These are phyloP conservation scores for Cygnus olor DNA, from an alignment of 2,797 vertebrate species.

Conservation along the genomic window DNA sequence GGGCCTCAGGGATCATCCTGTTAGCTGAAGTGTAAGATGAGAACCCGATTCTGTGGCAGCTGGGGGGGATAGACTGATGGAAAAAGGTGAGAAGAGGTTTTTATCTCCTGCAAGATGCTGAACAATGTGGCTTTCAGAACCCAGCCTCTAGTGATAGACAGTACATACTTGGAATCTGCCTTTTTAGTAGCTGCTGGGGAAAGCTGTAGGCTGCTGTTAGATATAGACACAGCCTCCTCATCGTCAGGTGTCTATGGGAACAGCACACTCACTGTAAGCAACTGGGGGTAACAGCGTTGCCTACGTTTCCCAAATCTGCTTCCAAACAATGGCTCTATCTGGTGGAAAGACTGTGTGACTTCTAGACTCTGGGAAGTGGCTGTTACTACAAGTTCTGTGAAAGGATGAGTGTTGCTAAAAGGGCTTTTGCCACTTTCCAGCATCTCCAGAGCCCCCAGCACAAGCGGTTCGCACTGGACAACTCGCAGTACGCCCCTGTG, in stretches of 20 bases:
- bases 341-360: background rate
- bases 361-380: background rate
- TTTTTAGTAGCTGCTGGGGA: background rate
- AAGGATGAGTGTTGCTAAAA: background rate
- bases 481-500: constrained; percentile 76
- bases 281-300: background rate
- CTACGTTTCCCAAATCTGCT: background rate
- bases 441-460: constrained; percentile 86
- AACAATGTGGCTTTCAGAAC: background rate
- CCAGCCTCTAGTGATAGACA: background rate
- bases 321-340: background rate
- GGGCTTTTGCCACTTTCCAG: constrained; percentile 63
- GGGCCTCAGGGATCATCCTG: background rate
- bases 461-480: constrained; percentile 78
- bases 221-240: background rate
- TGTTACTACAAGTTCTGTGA: background rate
- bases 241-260: background rate
- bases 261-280: background rate
- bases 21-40: background rate
- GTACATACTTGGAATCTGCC: fast-evolving
- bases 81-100: background rate
- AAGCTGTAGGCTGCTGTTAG: background rate
- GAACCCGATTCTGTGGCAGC: background rate
- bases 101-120: background rate
- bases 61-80: background rate